These are phyloP conservation scores for Hippoglossus hippoglossus DNA, from an alignment of 2,797 vertebrate species.

Conservation along the genomic window DNA sequence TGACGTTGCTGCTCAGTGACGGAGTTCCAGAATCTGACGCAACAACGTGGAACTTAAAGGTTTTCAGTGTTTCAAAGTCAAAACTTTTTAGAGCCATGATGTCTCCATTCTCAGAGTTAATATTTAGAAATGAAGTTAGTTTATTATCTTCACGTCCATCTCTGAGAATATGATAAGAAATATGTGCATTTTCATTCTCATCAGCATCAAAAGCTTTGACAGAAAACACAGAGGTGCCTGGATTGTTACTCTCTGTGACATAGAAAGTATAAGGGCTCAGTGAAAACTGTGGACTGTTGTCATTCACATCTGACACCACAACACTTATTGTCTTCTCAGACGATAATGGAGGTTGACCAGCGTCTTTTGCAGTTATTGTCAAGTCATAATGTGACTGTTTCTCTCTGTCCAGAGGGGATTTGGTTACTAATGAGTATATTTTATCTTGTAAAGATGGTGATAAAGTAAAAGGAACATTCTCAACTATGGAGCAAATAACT, in stretches of 20 bases:
- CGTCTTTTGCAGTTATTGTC: slow-evolving; percentile 66
- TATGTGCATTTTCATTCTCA: slow-evolving; percentile 50
- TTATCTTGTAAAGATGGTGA: slow-evolving; percentile 66
- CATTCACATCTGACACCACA: slow-evolving; percentile 67
- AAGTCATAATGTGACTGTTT: slow-evolving; percentile 54
- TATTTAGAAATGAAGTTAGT: slow-evolving; percentile 57
- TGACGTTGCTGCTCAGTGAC: slow-evolving; percentile 55
- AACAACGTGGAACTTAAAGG: slow-evolving; percentile 46
- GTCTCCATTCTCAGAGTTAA: slow-evolving; percentile 62
- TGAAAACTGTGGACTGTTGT: slow-evolving; percentile 67
- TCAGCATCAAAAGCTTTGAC: slow-evolving; percentile 69
- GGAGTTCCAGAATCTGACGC: slow-evolving; percentile 23
- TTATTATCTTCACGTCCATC: slow-evolving; percentile 15
- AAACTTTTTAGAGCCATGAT: slow-evolving; percentile 43
- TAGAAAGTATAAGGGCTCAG: slow-evolving; percentile 69
- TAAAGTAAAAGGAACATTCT: slow-evolving; percentile 71
- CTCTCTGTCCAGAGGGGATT: slow-evolving; percentile 75
- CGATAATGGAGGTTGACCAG: slow-evolving; percentile 60
- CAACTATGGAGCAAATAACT: slow-evolving; percentile 65
- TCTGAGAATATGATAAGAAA: slow-evolving; percentile 62
- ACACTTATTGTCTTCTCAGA: slow-evolving; percentile 64
- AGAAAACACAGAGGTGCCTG: slow-evolving; percentile 68
- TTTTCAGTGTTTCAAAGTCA: slow-evolving; percentile 48
- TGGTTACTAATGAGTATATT: slow-evolving; percentile 72
- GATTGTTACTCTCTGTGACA: slow-evolving; percentile 67